Evolutionary conservation across 2,888 invertebrate genomes (phyloP).

Genomic region (Machimus atricapillus): DNA sequence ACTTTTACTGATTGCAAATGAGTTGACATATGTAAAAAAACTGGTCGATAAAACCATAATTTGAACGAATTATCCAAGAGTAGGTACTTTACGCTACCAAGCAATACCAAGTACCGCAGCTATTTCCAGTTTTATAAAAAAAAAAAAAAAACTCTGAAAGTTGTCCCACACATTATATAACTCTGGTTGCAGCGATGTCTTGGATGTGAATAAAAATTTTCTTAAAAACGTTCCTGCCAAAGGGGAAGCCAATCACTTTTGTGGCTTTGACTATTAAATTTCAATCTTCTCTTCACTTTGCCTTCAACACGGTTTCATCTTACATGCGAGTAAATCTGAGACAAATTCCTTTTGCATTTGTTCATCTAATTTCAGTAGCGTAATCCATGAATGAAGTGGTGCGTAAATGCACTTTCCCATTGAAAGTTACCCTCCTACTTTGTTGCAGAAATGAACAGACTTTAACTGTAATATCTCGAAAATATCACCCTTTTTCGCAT

Average conservation of each 20-base stretch:
- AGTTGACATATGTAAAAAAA: not conserved
- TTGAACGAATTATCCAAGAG: not conserved
- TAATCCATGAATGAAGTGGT: not conserved
- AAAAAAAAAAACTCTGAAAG: not conserved
- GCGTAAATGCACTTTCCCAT: not conserved
- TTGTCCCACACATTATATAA: slow-evolving; percentile 21
- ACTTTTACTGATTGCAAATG: not conserved
- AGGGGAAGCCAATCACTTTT: slow-evolving; percentile 34
- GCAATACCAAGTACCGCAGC: not conserved
- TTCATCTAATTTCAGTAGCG: not conserved
- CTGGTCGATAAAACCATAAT: not conserved
- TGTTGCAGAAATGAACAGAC: not conserved
- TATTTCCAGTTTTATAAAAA: not conserved
- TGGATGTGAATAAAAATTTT: not conserved
- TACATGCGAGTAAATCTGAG: not conserved
- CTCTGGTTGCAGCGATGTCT: not conserved
- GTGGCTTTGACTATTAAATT: slow-evolving; percentile 40
- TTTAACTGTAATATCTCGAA: not conserved
- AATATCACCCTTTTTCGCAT: no score
- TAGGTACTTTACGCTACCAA: not conserved
- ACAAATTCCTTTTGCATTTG: not conserved
- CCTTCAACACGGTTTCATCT: slow-evolving; percentile 25
- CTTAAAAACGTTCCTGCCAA: not conserved
- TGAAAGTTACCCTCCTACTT: not conserved
- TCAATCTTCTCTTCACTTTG: slow-evolving; percentile 18